Base-by-base conservation (phyloP, 2,797 vertebrate species). In the Catharus ustulatus region DNA sequence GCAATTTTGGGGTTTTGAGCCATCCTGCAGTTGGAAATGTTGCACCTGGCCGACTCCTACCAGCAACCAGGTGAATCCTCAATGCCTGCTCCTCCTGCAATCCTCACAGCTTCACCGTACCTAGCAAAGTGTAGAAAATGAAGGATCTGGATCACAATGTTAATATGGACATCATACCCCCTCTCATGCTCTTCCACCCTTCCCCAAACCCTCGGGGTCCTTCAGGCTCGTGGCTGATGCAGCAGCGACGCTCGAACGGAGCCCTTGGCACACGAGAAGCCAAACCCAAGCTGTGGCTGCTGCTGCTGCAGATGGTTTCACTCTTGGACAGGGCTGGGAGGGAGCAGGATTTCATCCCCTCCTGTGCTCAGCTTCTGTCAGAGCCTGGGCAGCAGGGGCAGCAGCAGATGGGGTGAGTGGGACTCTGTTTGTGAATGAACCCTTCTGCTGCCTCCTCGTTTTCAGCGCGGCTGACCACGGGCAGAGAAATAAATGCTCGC, bases 251-350 rank as follows among this genome's bases (percentile, higher is more conserved):
- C 89, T 51, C n/a, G 74, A 49, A 46, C 0, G 13, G 66, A 91
- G 20, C 58, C 2, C 40, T 90, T 80, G 76, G 71, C 87, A 54
- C 23, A 2, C 21, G 46, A 72, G 51, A 76, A 38, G 32, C 7
- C 43, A 51, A 92, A 57, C 36, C 74, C 88, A 85, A 92, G 54
- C 40, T 30, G 66, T n/a, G 87, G 45, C 75, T 82, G 16, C 69
- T 79, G 12, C 69, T 94, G 59, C 72, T 90, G 89, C 95, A 91
- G 84, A 94, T 94, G 94, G 91, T 88, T 90, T 77, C 85, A 11
- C 55, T 79, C 93, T 91, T 67, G 86, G 87, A 59, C 46, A 14
- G 71, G 55, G 72, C 67, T 78, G 57, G 34, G 42, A 75, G 51
- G 8, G 61, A 74, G 42, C 4, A 27, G 67, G 49, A 64, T 90